phyloP scores from a whole-genome alignment of 2,113 vertebrate species.

The Malurus elegans region DNA sequence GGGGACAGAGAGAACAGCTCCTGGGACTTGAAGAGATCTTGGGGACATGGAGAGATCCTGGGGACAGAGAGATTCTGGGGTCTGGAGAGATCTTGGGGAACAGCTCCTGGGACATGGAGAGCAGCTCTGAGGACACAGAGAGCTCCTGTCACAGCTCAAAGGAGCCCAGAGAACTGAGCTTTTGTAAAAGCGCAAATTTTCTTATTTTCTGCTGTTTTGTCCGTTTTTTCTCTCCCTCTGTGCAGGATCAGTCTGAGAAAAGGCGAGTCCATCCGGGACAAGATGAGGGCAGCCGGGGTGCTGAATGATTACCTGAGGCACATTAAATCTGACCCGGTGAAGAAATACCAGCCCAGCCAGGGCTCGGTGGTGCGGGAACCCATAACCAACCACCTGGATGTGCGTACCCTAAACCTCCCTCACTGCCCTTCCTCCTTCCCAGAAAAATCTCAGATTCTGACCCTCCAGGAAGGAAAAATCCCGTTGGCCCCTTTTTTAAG shows the following conservation, averaged over 20 bases:
- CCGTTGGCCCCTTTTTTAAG: neutral
- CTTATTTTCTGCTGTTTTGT: neutral
- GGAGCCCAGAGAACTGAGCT: fast-evolving
- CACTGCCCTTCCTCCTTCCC: neutral
- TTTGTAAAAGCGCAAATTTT: neutral
- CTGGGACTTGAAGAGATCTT: neutral
- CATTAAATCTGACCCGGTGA: constrained; percentile 51
- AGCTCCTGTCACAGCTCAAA: neutral
- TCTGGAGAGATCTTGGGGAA: no score
- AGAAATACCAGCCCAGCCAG: constrained; percentile 55
- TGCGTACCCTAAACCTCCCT: constrained; percentile 44
- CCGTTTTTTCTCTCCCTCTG: fast-evolving
- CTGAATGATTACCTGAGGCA: constrained; percentile 62
- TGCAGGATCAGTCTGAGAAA: constrained; percentile 75
- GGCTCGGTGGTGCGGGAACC: constrained; percentile 55
- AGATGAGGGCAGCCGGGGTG: constrained; percentile 73
- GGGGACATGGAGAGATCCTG: neutral
- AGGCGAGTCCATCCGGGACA: constrained; percentile 72
- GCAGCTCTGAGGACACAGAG: neutral
- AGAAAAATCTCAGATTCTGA: no score
- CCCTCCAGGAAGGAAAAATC: fast-evolving
- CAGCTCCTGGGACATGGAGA: neutral
- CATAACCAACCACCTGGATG: constrained; percentile 78
- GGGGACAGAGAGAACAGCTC: neutral
- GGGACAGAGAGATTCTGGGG: neutral